Percentiles rank a stretch among this genome's conserved stretches.
Evolutionary conservation across 30 jellyfish, hydroid and myxozoan genomes (phyloP).

Genomic region (Aurelia sp.): DNA sequence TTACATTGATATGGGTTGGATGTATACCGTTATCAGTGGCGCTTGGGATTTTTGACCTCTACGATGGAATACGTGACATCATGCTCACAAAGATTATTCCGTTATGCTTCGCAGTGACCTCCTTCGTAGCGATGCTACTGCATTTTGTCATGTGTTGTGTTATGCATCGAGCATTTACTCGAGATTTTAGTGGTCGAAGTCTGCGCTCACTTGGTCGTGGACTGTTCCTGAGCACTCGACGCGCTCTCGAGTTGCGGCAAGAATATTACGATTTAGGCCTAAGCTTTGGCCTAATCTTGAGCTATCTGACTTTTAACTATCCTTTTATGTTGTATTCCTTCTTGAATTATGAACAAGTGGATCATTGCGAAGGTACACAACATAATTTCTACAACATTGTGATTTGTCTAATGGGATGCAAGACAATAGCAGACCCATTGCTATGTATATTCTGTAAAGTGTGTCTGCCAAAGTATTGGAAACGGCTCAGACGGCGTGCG

Average conservation of each 20-base stretch:
- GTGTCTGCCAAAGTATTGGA: conserved; percentile 30
- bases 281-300: conserved; percentile 30
- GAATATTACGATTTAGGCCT: conserved; percentile 32
- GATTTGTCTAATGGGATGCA: conserved; percentile 18
- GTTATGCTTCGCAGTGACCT: neutral
- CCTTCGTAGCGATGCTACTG: conserved; percentile 2
- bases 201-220: conserved; percentile 54
- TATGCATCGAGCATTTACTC: conserved; percentile 5
- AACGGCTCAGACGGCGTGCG: conserved; percentile 15
- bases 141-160: conserved; percentile 33
- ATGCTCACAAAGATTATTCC: conserved; percentile 16
- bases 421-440: conserved; percentile 51
- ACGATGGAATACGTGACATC: conserved; percentile 12
- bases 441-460: conserved; percentile 12
- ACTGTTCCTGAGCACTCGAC: conserved; percentile 14
- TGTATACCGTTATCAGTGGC: conserved; percentile 36
- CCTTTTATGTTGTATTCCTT: conserved; percentile 50
- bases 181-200: conserved; percentile 6
- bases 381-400: conserved; percentile 11
- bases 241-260: conserved; percentile 31
- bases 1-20: conserved; percentile 20
- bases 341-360: conserved; percentile 3
- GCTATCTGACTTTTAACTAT: conserved; percentile 14
- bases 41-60: conserved; percentile 49
- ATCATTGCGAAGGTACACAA: conserved; percentile 25